Conservation (phyloP, 2,888 invertebrate genomes). For the Drosophila helvetica region DNA sequence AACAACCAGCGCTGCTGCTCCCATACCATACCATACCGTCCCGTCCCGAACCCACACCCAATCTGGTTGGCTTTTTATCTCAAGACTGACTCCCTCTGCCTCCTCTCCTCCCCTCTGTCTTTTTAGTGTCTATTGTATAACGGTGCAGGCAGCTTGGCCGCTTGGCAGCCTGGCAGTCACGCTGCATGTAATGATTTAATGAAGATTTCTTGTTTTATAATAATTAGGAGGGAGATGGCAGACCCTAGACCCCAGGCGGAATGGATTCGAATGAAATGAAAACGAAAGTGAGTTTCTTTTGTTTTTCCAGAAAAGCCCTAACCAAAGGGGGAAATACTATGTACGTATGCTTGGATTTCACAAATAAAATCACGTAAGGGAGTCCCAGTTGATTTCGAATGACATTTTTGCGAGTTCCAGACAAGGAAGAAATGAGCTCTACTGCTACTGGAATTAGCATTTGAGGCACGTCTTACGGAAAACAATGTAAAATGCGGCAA, state of each 20-base stretch:
- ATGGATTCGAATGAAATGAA: constrained; percentile 36
- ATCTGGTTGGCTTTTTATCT: constrained; percentile 40
- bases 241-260: neutral
- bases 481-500: constrained; percentile 7
- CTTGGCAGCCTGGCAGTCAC: constrained; percentile 59
- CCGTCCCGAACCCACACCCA: constrained; percentile 21
- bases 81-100: neutral
- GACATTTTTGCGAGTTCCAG: neutral
- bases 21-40: neutral
- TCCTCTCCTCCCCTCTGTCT: neutral
- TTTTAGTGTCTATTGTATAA: constrained; percentile 65
- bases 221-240: constrained; percentile 49
- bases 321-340: constrained; percentile 15
- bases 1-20: constrained; percentile 66
- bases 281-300: constrained; percentile 69
- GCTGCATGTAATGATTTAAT: constrained; percentile 58
- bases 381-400: neutral
- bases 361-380: neutral
- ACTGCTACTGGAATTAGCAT: too few relatives aligned
- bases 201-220: constrained; percentile 67
- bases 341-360: neutral
- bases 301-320: constrained; percentile 12
- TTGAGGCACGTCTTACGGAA: neutral
- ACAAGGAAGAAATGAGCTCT: neutral
- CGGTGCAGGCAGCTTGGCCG: constrained; percentile 46